phyloP scores from a whole-genome alignment of 2,113 vertebrate species.

The Ochotona curzoniae region DNA sequence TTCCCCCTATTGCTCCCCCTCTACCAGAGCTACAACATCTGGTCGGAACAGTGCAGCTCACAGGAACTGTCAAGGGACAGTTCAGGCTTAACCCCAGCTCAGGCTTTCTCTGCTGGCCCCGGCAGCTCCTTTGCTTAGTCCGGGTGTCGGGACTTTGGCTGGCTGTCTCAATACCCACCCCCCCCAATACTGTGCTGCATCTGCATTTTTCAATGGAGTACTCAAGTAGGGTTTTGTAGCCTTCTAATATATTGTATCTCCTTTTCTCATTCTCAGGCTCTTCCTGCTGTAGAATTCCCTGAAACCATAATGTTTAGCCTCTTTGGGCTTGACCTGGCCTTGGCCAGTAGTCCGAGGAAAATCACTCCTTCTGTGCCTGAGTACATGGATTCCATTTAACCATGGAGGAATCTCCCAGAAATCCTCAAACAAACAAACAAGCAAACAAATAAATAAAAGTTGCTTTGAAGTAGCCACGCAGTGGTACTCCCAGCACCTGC shows the following conservation, averaged over 20 bases:
- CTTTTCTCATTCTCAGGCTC: not conserved
- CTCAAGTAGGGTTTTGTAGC: too few relatives aligned
- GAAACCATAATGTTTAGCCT: not conserved
- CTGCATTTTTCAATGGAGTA: not conserved
- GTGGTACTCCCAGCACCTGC: not conserved
- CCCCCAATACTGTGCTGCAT: not conserved
- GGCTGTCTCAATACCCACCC: not conserved
- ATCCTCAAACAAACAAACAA: too few relatives aligned
- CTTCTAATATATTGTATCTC: not conserved
- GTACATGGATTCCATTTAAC: not conserved
- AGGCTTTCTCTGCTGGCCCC: not conserved
- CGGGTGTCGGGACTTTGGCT: not conserved
- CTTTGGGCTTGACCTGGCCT: not conserved
- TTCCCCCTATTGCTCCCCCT: not conserved
- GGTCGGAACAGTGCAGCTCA: not conserved
- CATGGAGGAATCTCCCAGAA: not conserved
- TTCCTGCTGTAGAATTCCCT: not conserved
- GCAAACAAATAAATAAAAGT: not conserved
- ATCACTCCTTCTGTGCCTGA: too few relatives aligned
- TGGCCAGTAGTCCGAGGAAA: not conserved
- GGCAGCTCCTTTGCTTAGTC: not conserved
- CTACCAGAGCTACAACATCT: not conserved
- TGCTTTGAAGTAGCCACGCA: not conserved
- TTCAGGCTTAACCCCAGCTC: not conserved
- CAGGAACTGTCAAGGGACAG: not conserved